Conservation (phyloP, 2,797 vertebrate species). For the Gila robusta region DNA sequence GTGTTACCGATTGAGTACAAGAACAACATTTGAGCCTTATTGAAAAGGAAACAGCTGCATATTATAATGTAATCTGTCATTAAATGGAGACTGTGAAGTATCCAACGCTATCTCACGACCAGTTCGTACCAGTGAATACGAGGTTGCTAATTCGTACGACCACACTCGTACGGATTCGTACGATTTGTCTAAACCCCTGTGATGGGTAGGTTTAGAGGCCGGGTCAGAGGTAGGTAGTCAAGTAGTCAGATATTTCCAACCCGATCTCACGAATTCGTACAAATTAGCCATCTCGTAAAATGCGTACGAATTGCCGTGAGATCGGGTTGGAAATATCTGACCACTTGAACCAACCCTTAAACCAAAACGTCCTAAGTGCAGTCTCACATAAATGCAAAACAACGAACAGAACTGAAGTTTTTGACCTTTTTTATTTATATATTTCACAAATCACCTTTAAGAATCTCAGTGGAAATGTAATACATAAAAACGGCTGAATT, state of each 20-base stretch:
- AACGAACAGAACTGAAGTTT: not conserved
- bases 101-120: no score
- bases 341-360: not conserved
- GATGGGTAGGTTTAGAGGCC: no score
- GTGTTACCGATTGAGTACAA: not conserved
- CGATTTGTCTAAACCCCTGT: no score
- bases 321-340: not conserved
- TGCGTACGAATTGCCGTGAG: no score
- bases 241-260: no score
- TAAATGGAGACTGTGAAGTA: not conserved
- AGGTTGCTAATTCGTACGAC: no score
- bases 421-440: not conserved
- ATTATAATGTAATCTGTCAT: not conserved
- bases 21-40: not conserved
- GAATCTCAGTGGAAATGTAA: not conserved
- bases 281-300: no score
- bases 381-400: not conserved
- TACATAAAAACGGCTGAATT: not conserved
- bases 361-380: not conserved
- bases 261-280: no score
- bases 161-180: no score
- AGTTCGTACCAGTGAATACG: no score
- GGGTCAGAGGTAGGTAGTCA: no score
- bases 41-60: not conserved
- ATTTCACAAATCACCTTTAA: not conserved